Evolutionary conservation across 2,888 invertebrate species (phyloP).

Genomic region (Nemotelus nigrinus): DNA sequence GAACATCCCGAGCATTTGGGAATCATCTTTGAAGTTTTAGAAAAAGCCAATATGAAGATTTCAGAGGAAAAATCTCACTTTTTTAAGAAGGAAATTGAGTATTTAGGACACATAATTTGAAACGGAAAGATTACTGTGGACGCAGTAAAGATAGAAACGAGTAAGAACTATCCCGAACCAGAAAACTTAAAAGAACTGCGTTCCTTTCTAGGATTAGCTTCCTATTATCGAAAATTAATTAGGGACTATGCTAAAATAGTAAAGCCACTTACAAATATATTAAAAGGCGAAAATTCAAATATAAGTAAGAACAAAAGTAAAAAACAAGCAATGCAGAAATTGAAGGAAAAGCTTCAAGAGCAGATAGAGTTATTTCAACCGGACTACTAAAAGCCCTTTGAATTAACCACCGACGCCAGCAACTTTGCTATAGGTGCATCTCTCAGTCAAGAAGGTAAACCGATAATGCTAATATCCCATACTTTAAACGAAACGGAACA

Average conservation of each 20-base stretch:
- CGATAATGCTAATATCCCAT: slow-evolving; percentile 57
- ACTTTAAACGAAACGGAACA: slow-evolving; percentile 54
- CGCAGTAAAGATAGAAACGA: slow-evolving; percentile 50
- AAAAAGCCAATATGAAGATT: slow-evolving; percentile 52
- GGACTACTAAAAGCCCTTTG: slow-evolving; percentile 57
- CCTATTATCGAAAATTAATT: slow-evolving; percentile 46
- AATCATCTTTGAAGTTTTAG: slow-evolving; percentile 43
- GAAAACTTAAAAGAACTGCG: slow-evolving; percentile 51
- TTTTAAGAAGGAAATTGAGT: slow-evolving; percentile 8
- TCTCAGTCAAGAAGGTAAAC: slow-evolving; percentile 55
- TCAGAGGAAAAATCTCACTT: slow-evolving; percentile 52
- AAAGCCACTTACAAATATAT: slow-evolving; percentile 33
- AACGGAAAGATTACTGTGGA: slow-evolving; percentile 32
- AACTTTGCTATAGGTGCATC: slow-evolving; percentile 56
- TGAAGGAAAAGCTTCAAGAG: slow-evolving; percentile 16
- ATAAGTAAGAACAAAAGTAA: slow-evolving; percentile 49
- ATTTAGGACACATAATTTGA: slow-evolving; percentile 50
- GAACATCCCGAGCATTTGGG: slow-evolving; percentile 46
- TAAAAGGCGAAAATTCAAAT: slow-evolving; percentile 49
- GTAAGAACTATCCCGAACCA: slow-evolving; percentile 49
- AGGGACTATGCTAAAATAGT: slow-evolving; percentile 49
- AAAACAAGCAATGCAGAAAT: slow-evolving; percentile 46
- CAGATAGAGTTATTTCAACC: slow-evolving; percentile 52
- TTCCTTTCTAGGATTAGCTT: slow-evolving; percentile 49
- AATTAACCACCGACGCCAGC: slow-evolving; percentile 57